Evolutionary conservation across 2,113 vertebrate species (phyloP).

Genomic region (Cacatua alba): DNA sequence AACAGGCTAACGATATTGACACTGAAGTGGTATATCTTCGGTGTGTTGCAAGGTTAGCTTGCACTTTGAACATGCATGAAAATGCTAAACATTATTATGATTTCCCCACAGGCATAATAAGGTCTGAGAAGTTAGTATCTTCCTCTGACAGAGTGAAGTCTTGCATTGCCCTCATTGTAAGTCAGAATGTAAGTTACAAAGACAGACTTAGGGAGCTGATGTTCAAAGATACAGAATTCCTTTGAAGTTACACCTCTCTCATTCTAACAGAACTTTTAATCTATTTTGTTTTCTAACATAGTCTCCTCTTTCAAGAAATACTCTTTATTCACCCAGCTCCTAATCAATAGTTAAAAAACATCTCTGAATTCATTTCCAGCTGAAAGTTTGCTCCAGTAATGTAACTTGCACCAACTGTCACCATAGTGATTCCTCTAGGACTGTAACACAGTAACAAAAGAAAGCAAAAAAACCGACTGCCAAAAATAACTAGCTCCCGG

Average conservation of each 20-base stretch:
- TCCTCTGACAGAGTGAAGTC: background rate
- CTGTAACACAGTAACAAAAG: background rate
- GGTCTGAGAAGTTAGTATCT: background rate
- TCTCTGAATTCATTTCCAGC: background rate
- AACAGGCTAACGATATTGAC: background rate
- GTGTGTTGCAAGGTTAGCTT: background rate
- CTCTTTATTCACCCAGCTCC: background rate
- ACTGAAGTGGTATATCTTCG: background rate
- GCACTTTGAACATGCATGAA: background rate
- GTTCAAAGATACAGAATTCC: background rate
- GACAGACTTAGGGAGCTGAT: background rate
- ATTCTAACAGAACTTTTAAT: background rate
- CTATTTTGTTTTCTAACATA: background rate
- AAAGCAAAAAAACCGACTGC: background rate
- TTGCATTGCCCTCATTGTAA: background rate
- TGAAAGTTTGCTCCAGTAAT: background rate
- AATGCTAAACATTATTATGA: background rate
- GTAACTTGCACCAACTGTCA: background rate
- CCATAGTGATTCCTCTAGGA: background rate
- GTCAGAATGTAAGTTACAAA: background rate
- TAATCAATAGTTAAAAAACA: background rate
- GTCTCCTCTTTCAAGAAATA: background rate
- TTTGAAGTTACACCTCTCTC: background rate
- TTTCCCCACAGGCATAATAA: background rate
- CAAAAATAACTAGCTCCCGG: background rate